These are phyloP conservation scores for Athalia circularis DNA, from an alignment of 2,888 invertebrate genomes.

Conservation along the genomic window DNA sequence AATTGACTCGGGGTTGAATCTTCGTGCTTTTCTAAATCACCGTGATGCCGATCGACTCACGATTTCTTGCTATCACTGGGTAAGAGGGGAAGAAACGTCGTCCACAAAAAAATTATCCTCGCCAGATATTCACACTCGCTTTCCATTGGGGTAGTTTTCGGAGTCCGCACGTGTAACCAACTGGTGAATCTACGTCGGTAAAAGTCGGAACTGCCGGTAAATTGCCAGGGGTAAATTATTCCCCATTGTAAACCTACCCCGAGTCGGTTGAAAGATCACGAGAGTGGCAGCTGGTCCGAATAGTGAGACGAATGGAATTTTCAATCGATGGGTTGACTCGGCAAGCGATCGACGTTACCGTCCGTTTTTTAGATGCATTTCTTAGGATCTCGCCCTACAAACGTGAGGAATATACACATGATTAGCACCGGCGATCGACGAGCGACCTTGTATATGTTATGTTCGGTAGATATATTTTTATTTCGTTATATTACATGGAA, in stretches of 20 bases:
- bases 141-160: constrained; percentile 2
- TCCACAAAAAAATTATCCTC: background rate
- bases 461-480: constrained; percentile 46
- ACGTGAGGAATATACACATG: too few relatives aligned
- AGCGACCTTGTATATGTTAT: background rate
- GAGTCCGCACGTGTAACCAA: background rate
- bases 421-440: too few relatives aligned
- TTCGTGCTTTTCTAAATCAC: constrained; percentile 4
- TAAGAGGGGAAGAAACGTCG: background rate
- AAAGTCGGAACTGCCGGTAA: constrained; percentile 23
- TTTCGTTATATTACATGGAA: constrained; percentile 48
- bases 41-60: background rate
- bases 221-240: constrained; percentile 5
- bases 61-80: background rate
- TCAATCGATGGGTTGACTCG: too few relatives aligned
- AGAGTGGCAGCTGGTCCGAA: too few relatives aligned
- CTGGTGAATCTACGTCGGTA: background rate
- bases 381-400: too few relatives aligned
- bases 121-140: background rate
- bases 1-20: background rate
- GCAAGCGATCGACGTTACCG: too few relatives aligned
- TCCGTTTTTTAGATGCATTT: too few relatives aligned
- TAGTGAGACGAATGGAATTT: too few relatives aligned
- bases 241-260: background rate
- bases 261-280: background rate